A percentile compares a stretch with the other conserved stretches of the same genome.
Conservation (phyloP, 2,113 vertebrate genomes). For the Alectura lathami region DNA sequence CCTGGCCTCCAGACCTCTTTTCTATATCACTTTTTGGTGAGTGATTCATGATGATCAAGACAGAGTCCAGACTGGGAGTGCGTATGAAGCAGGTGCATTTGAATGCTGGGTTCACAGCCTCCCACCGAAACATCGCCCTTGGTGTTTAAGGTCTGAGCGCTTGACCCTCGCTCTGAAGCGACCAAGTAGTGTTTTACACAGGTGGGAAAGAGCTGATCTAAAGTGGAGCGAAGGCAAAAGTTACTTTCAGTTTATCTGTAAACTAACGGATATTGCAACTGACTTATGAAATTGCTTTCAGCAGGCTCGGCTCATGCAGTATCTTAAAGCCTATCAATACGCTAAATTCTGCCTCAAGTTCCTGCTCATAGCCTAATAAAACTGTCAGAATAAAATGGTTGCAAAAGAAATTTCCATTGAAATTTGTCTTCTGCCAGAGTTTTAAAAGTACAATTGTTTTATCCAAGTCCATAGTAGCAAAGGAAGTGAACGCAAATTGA, state of each 20-base stretch:
- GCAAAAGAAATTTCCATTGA: constrained; percentile 24
- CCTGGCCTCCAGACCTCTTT: not conserved
- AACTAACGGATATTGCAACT: not conserved
- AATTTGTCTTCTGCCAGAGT: constrained; percentile 41
- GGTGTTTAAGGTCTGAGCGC: not conserved
- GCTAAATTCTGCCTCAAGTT: not conserved
- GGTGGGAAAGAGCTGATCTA: not conserved
- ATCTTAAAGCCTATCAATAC: constrained; percentile 17
- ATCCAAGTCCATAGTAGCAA: not conserved
- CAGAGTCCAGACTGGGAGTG: accelerated
- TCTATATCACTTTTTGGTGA: accelerated
- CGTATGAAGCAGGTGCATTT: accelerated
- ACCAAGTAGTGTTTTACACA: not conserved
- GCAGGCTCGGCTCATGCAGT: not conserved
- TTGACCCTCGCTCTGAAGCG: not conserved
- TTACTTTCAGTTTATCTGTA: not conserved
- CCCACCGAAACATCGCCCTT: accelerated
- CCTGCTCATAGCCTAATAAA: constrained; percentile 49
- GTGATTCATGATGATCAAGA: accelerated
- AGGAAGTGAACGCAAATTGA: constrained; percentile 36
- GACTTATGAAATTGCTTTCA: constrained; percentile 7
- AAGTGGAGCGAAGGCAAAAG: not conserved
- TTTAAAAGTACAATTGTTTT: constrained; percentile 44
- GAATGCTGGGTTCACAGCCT: accelerated
- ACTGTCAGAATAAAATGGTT: constrained; percentile 52